Evolutionary conservation across 2,888 invertebrate genomes (phyloP).

Genomic region (Escarpia spicata): DNA sequence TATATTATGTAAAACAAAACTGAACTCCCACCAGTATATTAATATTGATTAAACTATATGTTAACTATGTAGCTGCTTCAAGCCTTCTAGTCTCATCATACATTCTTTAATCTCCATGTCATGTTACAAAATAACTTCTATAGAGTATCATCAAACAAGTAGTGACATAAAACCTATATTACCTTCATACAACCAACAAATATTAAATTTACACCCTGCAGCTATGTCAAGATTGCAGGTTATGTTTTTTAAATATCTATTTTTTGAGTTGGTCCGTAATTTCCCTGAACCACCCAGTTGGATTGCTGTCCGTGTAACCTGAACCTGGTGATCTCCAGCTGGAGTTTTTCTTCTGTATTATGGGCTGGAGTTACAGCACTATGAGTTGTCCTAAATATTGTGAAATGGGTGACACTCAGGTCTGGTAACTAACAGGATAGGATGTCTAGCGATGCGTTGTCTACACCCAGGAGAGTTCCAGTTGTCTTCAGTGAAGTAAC

Average conservation of each 20-base stretch:
- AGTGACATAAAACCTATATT: neutral
- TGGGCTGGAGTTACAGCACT: neutral
- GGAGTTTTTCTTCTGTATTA: neutral
- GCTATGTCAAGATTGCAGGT: neutral
- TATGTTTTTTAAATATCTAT: neutral
- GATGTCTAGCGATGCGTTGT: neutral
- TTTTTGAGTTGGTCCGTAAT: neutral
- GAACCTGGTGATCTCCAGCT: neutral
- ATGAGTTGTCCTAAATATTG: neutral
- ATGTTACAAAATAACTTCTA: no score
- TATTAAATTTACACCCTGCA: neutral
- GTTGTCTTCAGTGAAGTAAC: neutral
- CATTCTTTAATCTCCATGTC: no score
- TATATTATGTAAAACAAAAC: no score
- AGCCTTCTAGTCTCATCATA: no score
- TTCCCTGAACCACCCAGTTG: neutral
- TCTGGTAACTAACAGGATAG: neutral
- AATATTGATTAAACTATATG: no score
- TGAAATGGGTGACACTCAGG: neutral
- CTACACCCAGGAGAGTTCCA: neutral
- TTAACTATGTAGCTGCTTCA: no score
- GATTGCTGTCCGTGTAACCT: neutral
- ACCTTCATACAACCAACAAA: neutral
- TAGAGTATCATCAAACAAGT: no score
- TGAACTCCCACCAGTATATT: no score